Evolutionary conservation across 2,113 vertebrate genomes (phyloP).

Genomic region (Corythornis vintsioides): DNA sequence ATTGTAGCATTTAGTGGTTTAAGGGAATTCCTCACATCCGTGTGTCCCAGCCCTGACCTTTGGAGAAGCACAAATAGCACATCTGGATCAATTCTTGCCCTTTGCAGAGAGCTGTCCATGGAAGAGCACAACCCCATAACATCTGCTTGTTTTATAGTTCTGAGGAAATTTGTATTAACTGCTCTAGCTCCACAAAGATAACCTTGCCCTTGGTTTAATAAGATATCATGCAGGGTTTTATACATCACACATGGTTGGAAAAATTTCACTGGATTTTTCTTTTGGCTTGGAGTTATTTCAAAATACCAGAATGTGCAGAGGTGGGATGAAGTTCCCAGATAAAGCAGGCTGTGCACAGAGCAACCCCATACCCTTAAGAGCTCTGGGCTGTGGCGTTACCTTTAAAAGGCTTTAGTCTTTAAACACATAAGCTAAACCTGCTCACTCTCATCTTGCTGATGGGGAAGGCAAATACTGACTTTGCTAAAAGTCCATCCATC

Average conservation of each 20-base stretch:
- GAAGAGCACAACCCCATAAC: neutral
- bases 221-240: neutral
- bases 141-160: neutral
- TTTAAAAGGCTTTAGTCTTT: neutral
- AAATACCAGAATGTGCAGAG: neutral
- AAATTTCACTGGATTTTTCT: neutral
- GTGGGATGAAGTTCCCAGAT: neutral
- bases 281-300: neutral
- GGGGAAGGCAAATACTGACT: neutral
- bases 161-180: neutral
- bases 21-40: neutral
- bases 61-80: neutral
- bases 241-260: neutral
- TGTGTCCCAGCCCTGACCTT: neutral
- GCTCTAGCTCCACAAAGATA: neutral
- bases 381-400: neutral
- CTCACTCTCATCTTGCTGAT: neutral
- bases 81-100: neutral
- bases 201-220: neutral
- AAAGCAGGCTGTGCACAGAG: neutral
- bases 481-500: neutral
- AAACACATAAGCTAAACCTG: neutral
- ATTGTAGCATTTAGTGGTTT: neutral
- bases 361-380: neutral
- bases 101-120: neutral